Base-by-base conservation (phyloP, 1,140 invertebrate species). In the Eulimnadia texana region DNA sequence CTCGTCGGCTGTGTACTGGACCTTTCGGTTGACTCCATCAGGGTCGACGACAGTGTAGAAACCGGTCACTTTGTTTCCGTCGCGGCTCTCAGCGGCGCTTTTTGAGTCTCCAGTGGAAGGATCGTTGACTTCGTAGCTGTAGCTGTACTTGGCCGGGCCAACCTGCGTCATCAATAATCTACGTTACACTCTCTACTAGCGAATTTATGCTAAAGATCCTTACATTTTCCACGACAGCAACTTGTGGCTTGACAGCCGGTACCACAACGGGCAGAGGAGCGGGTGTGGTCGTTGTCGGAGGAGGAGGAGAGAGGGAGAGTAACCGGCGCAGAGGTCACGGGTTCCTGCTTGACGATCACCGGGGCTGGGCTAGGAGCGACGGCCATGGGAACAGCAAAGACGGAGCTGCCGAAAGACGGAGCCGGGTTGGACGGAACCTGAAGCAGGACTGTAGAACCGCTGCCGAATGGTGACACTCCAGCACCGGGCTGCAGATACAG, bases 1-100 rank as follows among this genome's bases (percentile, higher is more conserved):
- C 54, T 62, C 51, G 19, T 66, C 66, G 29, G 66, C 66, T 13
- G 65, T 61, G 56, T 67, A 67, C 22, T 66, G 59, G 3, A 67
- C 66, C 42, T 52, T 50, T 33, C 66, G 53, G 51, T 50, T 27
- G 23, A 61, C 49, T 11, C 66, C 66, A 23, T 67, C 66, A n/a
- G 62, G 59, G 51, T 66, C 66, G 19, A 49, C 50, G n/a, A 66
- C 61, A 22, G 62, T 66, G 58, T 66, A 66, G 20, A 60, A 59
- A 2, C 63, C 66, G 56, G 59, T 58, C 50, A 58, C 55, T 19
- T 33, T 42, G 20, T 58, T 27, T 22, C 55, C 55, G 9, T 27
- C 19, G 23, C 55, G 55, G 16, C 23, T 58, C 19, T 58, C 55
- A 33, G 55, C 11, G 28, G 28, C 27, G 16, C 27, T 33, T 29